phyloP scores from a whole-genome alignment of 2,113 vertebrate genomes.

The Chitala chitala region DNA sequence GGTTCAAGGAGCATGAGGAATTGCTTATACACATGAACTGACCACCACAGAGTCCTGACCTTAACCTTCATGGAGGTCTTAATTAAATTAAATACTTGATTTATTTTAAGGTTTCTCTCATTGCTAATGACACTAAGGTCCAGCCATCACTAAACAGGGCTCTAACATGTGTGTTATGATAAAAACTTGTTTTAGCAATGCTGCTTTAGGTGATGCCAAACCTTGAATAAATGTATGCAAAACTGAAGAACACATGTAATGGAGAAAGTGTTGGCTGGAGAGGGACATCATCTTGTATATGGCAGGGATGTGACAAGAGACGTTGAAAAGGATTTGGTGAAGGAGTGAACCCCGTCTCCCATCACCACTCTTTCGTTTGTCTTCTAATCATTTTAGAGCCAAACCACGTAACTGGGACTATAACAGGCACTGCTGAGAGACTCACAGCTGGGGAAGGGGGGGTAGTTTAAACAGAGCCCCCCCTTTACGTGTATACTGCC shows the following conservation, averaged over 20 bases:
- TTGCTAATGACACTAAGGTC: neutral
- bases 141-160: neutral
- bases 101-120: no score
- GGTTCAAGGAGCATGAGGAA: neutral
- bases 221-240: neutral
- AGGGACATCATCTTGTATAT: neutral
- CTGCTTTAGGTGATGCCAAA: no score
- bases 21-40: neutral
- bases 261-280: neutral
- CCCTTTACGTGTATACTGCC: neutral
- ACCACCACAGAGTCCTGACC: neutral
- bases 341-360: neutral
- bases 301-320: conserved; percentile 10
- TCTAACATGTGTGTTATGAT: neutral
- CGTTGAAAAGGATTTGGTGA: neutral
- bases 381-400: neutral
- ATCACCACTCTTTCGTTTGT: neutral
- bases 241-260: neutral
- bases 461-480: neutral
- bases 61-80: no score
- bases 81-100: neutral
- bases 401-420: neutral
- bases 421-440: conserved; percentile 2
- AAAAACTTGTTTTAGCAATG: no score
- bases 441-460: neutral